phyloP scores from a whole-genome alignment of 1,140 invertebrate genomes.

The Agraylea sexmaculata region DNA sequence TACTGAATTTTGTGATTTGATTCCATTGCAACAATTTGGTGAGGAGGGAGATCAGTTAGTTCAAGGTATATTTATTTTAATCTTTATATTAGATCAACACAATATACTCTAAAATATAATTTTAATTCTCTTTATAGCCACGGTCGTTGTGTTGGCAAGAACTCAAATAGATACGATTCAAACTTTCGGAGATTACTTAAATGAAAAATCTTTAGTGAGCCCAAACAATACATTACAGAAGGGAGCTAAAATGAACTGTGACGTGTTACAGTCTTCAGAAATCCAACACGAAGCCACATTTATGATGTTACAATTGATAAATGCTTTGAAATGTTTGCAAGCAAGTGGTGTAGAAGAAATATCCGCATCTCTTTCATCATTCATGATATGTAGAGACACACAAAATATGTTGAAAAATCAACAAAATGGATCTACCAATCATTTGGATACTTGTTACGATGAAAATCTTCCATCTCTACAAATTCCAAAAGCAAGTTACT shows the following conservation, averaged over 20 bases:
- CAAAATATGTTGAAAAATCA: constrained; percentile 22
- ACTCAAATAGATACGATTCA: constrained; percentile 58
- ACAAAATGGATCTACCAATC: constrained; percentile 39
- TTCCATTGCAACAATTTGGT: constrained; percentile 50
- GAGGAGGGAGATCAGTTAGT: constrained; percentile 43
- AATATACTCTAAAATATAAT: neutral
- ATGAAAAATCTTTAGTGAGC: constrained; percentile 29
- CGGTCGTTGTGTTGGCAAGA: constrained; percentile 58
- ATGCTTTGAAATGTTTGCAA: constrained; percentile 70
- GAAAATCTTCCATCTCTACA: constrained; percentile 33
- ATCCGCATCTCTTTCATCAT: constrained; percentile 50
- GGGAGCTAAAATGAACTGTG: constrained; percentile 34
- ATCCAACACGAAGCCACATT: constrained; percentile 44
- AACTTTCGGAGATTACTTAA: constrained; percentile 46
- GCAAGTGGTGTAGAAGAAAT: constrained; percentile 71
- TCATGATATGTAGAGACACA: constrained; percentile 47
- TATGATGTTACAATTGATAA: constrained; percentile 67
- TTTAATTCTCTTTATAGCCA: constrained; percentile 43
- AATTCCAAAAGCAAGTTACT: constrained; percentile 38
- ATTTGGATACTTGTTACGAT: constrained; percentile 24
- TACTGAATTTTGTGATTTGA: constrained; percentile 64
- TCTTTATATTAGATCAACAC: neutral
- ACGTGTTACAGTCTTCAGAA: constrained; percentile 27
- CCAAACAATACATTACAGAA: constrained; percentile 32
- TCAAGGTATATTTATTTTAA: constrained; percentile 42